phyloP scores from a whole-genome alignment of 2,888 invertebrate genomes.

The Galerucella pusilla region DNA sequence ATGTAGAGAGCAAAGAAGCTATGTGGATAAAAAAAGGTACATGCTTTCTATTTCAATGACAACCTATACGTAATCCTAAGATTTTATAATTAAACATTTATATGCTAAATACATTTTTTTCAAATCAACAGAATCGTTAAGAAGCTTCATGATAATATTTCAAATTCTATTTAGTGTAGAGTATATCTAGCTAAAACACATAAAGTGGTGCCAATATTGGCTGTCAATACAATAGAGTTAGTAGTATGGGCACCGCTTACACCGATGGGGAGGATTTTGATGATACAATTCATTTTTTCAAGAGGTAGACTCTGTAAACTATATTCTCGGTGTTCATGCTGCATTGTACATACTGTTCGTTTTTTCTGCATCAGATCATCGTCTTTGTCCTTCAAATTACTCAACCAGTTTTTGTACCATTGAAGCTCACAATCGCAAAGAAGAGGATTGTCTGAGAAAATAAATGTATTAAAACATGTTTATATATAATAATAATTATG shows the following conservation, averaged over 20 bases:
- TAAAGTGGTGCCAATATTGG: conserved; percentile 47
- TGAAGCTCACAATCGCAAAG: conserved; percentile 88
- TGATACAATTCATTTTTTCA: conserved; percentile 85
- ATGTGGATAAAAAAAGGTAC: conserved; percentile 40
- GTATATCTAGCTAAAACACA: conserved; percentile 50
- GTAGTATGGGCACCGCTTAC: conserved; percentile 11
- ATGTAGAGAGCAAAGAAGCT: neutral
- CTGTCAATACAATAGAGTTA: conserved; percentile 44
- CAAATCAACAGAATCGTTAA: conserved; percentile 8
- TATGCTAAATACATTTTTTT: neutral
- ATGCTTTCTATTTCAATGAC: conserved; percentile 40
- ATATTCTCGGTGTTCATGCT: conserved; percentile 83
- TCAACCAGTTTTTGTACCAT: conserved; percentile 88
- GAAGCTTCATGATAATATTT: conserved; percentile 18
- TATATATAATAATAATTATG: no score
- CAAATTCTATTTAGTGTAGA: conserved; percentile 47
- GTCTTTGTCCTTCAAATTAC: conserved; percentile 81
- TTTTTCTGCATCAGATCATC: conserved; percentile 92
- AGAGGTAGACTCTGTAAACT: conserved; percentile 83
- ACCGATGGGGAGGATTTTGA: conserved; percentile 65
- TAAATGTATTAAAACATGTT: conserved; percentile 8
- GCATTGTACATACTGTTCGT: conserved; percentile 84
- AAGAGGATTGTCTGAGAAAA: conserved; percentile 82
- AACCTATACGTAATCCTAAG: conserved; percentile 15
- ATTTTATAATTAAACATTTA: conserved; percentile 13